Evolutionary conservation across 2,797 vertebrate species (phyloP).

Genomic region (Podargus strigoides): DNA sequence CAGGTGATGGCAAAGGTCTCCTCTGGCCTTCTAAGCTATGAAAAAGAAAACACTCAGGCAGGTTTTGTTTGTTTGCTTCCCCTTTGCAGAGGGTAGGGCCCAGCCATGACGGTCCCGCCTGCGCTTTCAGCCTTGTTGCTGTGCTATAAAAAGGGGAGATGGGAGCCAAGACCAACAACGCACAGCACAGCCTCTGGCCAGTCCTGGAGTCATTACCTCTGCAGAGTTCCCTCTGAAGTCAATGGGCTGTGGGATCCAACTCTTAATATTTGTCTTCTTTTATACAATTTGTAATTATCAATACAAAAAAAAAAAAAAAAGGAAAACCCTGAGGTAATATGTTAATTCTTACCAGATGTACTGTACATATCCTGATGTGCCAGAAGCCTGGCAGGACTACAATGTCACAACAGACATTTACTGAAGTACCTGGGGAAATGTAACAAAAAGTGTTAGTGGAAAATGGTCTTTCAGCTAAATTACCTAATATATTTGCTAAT

Average conservation of each 20-base stretch:
- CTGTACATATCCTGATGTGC: conserved; percentile 61
- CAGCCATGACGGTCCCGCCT: not conserved
- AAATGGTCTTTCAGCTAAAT: conserved; percentile 85
- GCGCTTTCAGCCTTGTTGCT: conserved; percentile 24
- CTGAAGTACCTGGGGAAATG: conserved; percentile 79
- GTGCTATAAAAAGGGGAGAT: not conserved
- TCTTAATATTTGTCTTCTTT: conserved; percentile 63
- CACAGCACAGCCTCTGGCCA: not conserved
- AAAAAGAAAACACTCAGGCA: conserved; percentile 6
- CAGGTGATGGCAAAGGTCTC: not conserved
- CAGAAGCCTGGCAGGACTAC: conserved; percentile 73
- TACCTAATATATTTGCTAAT: conserved; percentile 86
- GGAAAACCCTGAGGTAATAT: conserved; percentile 59
- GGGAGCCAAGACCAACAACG: conserved; percentile 42
- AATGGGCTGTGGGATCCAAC: not conserved
- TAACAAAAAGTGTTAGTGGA: conserved; percentile 79
- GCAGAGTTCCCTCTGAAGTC: not conserved
- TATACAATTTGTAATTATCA: conserved; percentile 64
- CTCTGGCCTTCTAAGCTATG: not conserved
- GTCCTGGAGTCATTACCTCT: not conserved
- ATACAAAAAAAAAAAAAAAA: conserved; percentile 44
- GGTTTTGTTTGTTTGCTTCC: conserved; percentile 2
- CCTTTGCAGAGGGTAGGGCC: not conserved
- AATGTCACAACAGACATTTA: conserved; percentile 83
- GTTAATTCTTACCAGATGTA: conserved; percentile 76